These are phyloP conservation scores for Drosophila sucinea DNA, from an alignment of 1,140 invertebrate species.

Conservation along the genomic window DNA sequence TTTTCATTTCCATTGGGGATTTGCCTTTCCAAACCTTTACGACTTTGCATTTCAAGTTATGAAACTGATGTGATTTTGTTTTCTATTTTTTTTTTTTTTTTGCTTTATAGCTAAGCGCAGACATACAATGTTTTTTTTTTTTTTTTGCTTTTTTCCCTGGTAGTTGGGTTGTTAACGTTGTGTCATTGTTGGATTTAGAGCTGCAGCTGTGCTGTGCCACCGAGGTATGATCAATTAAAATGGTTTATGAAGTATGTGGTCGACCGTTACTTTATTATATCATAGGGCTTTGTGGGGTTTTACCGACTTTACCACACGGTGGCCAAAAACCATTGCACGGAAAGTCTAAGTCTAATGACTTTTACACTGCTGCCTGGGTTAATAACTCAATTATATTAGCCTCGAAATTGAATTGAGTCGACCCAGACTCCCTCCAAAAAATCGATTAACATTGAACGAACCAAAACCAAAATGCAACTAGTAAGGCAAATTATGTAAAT, in stretches of 20 bases:
- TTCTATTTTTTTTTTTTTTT: slow-evolving; percentile 42
- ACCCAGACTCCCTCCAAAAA: background rate
- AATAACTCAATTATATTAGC: slow-evolving; percentile 26
- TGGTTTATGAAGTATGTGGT: slow-evolving; percentile 30
- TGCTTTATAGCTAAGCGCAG: slow-evolving; percentile 18
- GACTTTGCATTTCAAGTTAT: slow-evolving; percentile 34
- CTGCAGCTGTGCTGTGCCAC: slow-evolving; percentile 40
- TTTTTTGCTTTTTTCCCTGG: slow-evolving; percentile 34
- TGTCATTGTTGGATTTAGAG: slow-evolving; percentile 51
- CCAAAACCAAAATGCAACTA: slow-evolving; percentile 15
- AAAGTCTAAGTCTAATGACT: slow-evolving; percentile 19
- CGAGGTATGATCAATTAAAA: slow-evolving; percentile 47
- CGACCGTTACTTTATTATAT: slow-evolving; percentile 30
- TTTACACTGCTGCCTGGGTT: slow-evolving; percentile 15
- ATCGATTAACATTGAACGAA: slow-evolving; percentile 20
- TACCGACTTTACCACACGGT: background rate
- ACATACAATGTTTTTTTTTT: slow-evolving; percentile 23
- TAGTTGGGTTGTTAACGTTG: slow-evolving; percentile 33
- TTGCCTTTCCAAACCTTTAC: slow-evolving; percentile 41
- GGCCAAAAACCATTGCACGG: background rate
- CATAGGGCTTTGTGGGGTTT: slow-evolving; percentile 8
- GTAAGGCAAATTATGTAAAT: slow-evolving; percentile 31
- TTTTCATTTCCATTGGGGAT: slow-evolving; percentile 20
- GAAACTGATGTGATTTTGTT: slow-evolving; percentile 42
- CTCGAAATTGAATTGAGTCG: background rate